phyloP scores from a whole-genome alignment of 2,113 vertebrate species.

The Planiliza haematocheilus region DNA sequence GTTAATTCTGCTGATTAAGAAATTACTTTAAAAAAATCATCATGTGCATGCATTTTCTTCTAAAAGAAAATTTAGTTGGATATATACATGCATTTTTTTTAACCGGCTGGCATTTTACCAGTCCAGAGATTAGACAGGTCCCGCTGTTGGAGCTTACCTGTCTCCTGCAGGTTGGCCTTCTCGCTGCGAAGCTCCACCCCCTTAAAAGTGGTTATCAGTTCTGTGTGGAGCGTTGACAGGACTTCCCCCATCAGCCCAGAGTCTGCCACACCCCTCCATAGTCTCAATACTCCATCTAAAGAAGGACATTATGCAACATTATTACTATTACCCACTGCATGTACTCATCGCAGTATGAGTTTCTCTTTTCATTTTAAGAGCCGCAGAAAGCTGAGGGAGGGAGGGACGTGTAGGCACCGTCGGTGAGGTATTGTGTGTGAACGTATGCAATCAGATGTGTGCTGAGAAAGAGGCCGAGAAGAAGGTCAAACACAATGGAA shows the following conservation, averaged over 20 bases:
- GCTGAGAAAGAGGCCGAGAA: not conserved
- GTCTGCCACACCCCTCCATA: conserved; percentile 93
- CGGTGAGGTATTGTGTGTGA: conserved; percentile 6
- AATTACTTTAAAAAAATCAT: conserved; percentile 24
- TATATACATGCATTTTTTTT: no score
- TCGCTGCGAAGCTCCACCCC: conserved; percentile 88
- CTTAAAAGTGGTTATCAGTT: conserved; percentile 88
- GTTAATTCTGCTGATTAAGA: conserved; percentile 6
- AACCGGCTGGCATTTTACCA: conserved; percentile 4
- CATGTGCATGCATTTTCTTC: conserved; percentile 13
- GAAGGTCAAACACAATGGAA: conserved; percentile 5
- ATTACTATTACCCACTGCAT: conserved; percentile 4
- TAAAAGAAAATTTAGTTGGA: conserved; percentile 20
- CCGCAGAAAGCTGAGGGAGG: not conserved
- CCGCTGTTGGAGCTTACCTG: conserved; percentile 80
- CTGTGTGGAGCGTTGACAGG: conserved; percentile 91
- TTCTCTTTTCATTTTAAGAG: conserved; percentile 16
- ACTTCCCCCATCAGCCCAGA: conserved; percentile 94
- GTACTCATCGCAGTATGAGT: not conserved
- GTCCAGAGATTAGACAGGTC: not conserved
- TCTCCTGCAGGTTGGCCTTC: conserved; percentile 87
- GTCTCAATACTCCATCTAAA: conserved; percentile 89
- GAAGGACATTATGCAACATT: conserved; percentile 19
- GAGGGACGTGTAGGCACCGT: not conserved
- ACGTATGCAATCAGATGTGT: not conserved